Evolutionary conservation across 2,888 invertebrate genomes (phyloP).

Genomic region (Tortricodes alternella): DNA sequence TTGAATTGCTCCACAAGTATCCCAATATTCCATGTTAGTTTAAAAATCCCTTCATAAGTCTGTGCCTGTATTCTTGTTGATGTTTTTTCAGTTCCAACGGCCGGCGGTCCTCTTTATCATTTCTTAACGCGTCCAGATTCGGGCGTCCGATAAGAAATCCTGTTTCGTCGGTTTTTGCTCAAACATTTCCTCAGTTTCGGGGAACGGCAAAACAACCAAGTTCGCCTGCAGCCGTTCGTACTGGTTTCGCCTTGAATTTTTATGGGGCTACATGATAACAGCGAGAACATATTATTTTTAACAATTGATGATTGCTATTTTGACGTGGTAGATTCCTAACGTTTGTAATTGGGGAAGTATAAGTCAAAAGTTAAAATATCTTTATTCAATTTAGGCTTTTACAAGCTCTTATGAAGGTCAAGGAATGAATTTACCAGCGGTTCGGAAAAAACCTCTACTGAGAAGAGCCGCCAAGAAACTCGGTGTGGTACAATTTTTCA

Average conservation of each 20-base stretch:
- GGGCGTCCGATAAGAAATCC: slow-evolving; percentile 78
- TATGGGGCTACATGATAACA: slow-evolving; percentile 65
- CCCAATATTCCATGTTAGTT: not conserved
- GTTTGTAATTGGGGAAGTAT: too few species aligned
- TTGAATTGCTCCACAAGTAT: not conserved
- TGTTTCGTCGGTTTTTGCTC: slow-evolving; percentile 77
- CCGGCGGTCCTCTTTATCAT: slow-evolving; percentile 76
- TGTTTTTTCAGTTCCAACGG: slow-evolving; percentile 51
- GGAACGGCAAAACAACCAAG: slow-evolving; percentile 75
- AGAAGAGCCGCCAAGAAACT: too few species aligned
- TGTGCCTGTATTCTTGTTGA: slow-evolving; percentile 44
- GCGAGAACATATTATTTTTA: slow-evolving; percentile 43
- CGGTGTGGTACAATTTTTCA: too few species aligned
- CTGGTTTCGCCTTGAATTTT: slow-evolving; percentile 80
- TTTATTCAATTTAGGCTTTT: too few species aligned
- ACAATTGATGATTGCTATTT: not conserved
- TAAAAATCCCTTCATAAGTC: slow-evolving; percentile 36
- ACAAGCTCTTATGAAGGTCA: too few species aligned
- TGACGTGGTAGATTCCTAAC: not conserved
- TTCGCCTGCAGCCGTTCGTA: slow-evolving; percentile 75
- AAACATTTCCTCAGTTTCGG: slow-evolving; percentile 77
- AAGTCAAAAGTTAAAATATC: too few species aligned
- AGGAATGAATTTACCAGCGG: too few species aligned
- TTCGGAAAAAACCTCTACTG: too few species aligned
- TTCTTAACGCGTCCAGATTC: slow-evolving; percentile 80